Evolutionary conservation across 2,888 invertebrate genomes (phyloP).

Genomic region (Trisateles emortualis): DNA sequence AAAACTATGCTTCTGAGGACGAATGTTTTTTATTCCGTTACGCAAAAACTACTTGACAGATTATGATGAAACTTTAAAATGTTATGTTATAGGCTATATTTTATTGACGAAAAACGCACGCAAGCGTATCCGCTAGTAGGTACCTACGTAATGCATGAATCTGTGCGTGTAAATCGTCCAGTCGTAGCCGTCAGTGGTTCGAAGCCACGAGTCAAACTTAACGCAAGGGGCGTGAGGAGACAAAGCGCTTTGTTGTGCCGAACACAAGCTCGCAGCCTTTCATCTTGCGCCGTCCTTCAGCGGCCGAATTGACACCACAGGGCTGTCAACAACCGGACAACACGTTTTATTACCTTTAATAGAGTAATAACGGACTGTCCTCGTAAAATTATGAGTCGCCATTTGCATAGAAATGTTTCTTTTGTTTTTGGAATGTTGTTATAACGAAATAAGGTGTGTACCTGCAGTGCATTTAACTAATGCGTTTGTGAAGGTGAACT

Average conservation of each 20-base stretch:
- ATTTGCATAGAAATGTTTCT: not conserved
- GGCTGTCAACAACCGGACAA: conserved; percentile 51
- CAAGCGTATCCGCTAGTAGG: too few relatives aligned
- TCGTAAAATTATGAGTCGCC: not conserved
- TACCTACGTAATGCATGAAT: conserved; percentile 5
- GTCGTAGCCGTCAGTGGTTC: conserved; percentile 6
- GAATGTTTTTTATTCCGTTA: too few relatives aligned
- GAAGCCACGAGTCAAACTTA: conserved; percentile 51
- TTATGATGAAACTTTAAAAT: too few relatives aligned
- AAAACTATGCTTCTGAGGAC: too few relatives aligned
- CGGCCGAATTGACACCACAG: conserved; percentile 58
- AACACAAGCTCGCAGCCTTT: conserved; percentile 71
- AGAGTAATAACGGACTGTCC: not conserved
- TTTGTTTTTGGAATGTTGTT: not conserved
- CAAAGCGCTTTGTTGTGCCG: conserved; percentile 78
- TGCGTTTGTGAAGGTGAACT: too few relatives aligned
- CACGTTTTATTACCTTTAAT: not conserved
- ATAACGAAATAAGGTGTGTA: too few relatives aligned
- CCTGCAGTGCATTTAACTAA: too few relatives aligned
- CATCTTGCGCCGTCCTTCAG: conserved; percentile 72
- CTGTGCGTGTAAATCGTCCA: conserved; percentile 13
- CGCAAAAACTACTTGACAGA: too few relatives aligned
- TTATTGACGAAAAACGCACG: too few relatives aligned
- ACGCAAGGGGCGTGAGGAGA: conserved; percentile 66
- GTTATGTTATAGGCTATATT: too few relatives aligned